Conservation (phyloP, 2,113 vertebrate genomes). For the Solenodon paradoxus region DNA sequence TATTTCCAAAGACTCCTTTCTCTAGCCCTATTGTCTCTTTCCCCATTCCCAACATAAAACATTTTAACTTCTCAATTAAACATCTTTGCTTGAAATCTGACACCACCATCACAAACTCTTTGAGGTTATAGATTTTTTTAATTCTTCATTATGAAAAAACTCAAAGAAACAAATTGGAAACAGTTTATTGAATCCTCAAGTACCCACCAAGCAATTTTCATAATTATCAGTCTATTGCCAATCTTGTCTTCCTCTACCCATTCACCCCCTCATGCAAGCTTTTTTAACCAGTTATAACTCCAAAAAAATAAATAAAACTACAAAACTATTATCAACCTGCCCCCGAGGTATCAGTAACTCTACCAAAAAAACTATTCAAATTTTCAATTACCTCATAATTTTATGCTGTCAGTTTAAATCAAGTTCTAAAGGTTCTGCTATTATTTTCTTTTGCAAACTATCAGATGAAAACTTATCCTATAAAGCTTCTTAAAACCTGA, state of each 20-base stretch:
- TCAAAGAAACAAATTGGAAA: slow-evolving; percentile 5
- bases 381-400: neutral
- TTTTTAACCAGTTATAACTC: neutral
- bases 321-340: neutral
- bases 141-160: neutral
- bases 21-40: neutral
- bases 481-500: neutral
- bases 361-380: neutral
- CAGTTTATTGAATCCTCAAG: neutral
- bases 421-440: neutral
- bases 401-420: neutral
- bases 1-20: neutral
- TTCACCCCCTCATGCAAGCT: neutral
- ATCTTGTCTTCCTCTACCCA: neutral
- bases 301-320: neutral
- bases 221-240: neutral
- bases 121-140: neutral
- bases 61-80: slow-evolving; percentile 4
- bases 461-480: neutral
- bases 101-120: neutral
- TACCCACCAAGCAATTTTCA: neutral
- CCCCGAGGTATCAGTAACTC: neutral
- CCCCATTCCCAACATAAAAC: neutral
- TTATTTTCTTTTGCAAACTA: slow-evolving; percentile 10
- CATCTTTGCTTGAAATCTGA: neutral